Evolutionary conservation across 2,797 vertebrate genomes (phyloP).

Genomic region (Pseudotriccus pelzelni): DNA sequence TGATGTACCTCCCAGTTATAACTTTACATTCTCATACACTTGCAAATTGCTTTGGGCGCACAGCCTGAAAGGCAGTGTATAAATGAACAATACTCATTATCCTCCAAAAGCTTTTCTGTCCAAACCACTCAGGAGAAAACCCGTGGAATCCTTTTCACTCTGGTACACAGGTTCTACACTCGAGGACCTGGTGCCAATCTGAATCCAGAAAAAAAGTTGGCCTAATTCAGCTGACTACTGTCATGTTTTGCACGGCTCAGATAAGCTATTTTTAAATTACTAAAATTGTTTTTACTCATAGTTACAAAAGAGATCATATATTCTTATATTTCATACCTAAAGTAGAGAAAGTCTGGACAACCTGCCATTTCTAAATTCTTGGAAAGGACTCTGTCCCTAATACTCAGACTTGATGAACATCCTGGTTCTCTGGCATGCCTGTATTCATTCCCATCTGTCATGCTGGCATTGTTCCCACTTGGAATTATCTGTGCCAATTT

Average conservation of each 20-base stretch:
- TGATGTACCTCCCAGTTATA: background rate
- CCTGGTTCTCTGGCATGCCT: conserved; percentile 72
- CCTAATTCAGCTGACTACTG: background rate
- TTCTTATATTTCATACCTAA: background rate
- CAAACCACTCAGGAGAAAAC: conserved; percentile 6
- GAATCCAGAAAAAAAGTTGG: background rate
- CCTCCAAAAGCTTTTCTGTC: background rate
- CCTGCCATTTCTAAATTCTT: conserved; percentile 42
- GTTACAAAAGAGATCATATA: background rate
- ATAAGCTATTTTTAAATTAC: background rate
- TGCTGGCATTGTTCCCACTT: conserved; percentile 73
- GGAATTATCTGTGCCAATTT: conserved; percentile 70
- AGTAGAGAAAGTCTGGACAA: background rate
- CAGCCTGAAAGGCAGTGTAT: background rate
- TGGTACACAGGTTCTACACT: background rate
- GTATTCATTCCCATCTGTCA: conserved; percentile 74
- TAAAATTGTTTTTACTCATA: background rate
- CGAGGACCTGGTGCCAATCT: background rate
- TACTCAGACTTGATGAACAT: conserved; percentile 64
- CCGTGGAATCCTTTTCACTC: background rate
- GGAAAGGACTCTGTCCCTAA: conserved; percentile 66
- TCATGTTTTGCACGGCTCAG: background rate
- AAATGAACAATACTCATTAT: background rate
- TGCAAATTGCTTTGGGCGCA: background rate
- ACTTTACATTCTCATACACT: background rate